Evolutionary conservation across 2,113 vertebrate species (phyloP).

Genomic region (Shinisaurus crocodilurus): DNA sequence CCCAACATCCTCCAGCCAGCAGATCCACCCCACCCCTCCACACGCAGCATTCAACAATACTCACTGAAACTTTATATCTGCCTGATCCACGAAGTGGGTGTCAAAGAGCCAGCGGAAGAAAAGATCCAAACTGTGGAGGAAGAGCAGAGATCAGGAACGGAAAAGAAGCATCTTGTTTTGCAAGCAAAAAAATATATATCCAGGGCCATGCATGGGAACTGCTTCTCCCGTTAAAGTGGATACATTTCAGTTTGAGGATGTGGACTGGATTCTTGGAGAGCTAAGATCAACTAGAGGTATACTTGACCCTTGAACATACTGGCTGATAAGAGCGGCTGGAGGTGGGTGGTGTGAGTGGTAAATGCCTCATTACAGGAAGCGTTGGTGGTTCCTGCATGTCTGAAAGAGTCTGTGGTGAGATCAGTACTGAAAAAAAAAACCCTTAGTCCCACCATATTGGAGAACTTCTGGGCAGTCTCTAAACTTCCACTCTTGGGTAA

Average conservation of each 20-base stretch:
- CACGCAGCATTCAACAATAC: conserved; percentile 55
- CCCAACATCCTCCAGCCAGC: no score
- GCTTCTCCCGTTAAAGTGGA: no score
- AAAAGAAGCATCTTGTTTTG: conserved; percentile 14
- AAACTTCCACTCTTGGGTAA: no score
- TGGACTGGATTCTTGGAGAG: neutral
- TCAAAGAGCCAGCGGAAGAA: conserved; percentile 98
- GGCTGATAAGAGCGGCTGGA: neutral
- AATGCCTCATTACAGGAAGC: neutral
- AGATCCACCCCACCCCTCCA: no score
- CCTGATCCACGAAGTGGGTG: conserved; percentile 87
- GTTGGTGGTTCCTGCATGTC: neutral
- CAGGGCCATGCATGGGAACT: neutral
- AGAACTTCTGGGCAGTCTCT: no score
- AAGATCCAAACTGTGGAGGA: conserved; percentile 84
- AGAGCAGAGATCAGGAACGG: conserved; percentile 34
- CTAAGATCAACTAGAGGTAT: neutral
- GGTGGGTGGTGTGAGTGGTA: neutral
- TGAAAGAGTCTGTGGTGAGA: neutral
- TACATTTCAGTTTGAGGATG: neutral
- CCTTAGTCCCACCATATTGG: no score
- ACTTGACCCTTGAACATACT: neutral
- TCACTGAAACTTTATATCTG: conserved; percentile 93
- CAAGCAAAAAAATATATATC: no score
- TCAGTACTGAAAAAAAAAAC: no score